Conservation (phyloP, 1,140 invertebrate genomes). For the Drosophila pseudoobscura region DNA sequence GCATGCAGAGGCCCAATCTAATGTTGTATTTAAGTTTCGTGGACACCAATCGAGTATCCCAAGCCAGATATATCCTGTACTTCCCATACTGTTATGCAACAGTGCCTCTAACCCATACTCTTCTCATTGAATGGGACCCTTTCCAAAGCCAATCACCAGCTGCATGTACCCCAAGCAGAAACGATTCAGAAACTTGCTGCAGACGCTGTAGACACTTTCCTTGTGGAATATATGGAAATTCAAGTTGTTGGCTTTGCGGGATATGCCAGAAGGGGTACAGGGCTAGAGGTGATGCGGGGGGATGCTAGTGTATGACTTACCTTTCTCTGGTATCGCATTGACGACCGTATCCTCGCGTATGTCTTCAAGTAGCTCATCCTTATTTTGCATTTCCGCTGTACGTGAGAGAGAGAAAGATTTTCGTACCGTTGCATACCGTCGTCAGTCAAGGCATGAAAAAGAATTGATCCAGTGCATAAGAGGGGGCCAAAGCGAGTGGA, state of each 20-base stretch:
- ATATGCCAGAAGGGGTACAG: neutral
- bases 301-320: conserved; percentile 51
- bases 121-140: too few relatives aligned
- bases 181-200: conserved; percentile 6
- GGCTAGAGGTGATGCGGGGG: neutral
- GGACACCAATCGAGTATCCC: too few relatives aligned
- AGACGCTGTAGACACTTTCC: neutral
- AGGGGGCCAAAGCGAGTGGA: conserved; percentile 3
- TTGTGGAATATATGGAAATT: conserved; percentile 14
- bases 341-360: conserved; percentile 79
- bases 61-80: too few relatives aligned
- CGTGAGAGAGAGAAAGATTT: neutral
- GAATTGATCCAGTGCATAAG: conserved; percentile 13
- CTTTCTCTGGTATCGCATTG: conserved; percentile 81
- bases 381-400: conserved; percentile 81
- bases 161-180: conserved; percentile 5
- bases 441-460: conserved; percentile 32
- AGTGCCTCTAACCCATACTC: too few relatives aligned
- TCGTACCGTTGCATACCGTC: conserved; percentile 6
- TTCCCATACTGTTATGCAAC: too few relatives aligned
- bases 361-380: conserved; percentile 80
- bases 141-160: conserved; percentile 8
- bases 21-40: too few relatives aligned
- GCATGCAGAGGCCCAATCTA: too few relatives aligned
- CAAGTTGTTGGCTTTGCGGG: conserved; percentile 9